Evolutionary conservation across 2,797 vertebrate genomes (phyloP).

Genomic region (Leptoclinus maculatus): DNA sequence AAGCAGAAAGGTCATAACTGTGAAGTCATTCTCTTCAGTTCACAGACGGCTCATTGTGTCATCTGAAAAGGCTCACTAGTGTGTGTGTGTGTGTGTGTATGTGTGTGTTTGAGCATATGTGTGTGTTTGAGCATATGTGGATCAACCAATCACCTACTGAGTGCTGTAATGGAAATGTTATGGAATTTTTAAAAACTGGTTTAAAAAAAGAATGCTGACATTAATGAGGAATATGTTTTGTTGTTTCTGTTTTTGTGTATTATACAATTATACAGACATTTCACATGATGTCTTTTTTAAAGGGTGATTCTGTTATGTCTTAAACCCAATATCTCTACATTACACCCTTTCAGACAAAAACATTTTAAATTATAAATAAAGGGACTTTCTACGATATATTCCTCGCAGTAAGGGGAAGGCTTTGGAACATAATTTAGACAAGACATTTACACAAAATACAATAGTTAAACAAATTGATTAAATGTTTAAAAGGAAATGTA

Average conservation of each 20-base stretch:
- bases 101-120: conserved; percentile 7
- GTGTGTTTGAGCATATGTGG: conserved; percentile 1
- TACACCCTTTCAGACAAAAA: not conserved
- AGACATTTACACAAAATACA: not conserved
- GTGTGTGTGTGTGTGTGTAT: conserved; percentile 11
- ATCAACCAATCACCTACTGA: conserved; percentile 4
- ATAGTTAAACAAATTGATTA: not conserved
- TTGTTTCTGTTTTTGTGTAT: conserved; percentile 2
- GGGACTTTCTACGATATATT: not conserved
- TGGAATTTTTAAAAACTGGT: no score
- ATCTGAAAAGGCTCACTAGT: conserved; percentile 38
- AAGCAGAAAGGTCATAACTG: conserved; percentile 51
- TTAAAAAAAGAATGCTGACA: no score
- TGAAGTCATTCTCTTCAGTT: conserved; percentile 66
- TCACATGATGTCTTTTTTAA: not conserved
- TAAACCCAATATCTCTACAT: not conserved
- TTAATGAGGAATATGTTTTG: not conserved
- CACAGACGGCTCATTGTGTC: conserved; percentile 54
- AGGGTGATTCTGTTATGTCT: not conserved
- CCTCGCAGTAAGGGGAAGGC: not conserved
- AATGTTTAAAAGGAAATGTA: not conserved
- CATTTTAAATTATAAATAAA: no score
- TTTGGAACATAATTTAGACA: not conserved
- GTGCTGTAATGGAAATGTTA: not conserved
- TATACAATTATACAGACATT: not conserved